Percentiles rank a stretch among this genome's conserved stretches.
Conservation (phyloP, 1,140 invertebrate genomes). For the Stenopsyche tienmushanensis region DNA sequence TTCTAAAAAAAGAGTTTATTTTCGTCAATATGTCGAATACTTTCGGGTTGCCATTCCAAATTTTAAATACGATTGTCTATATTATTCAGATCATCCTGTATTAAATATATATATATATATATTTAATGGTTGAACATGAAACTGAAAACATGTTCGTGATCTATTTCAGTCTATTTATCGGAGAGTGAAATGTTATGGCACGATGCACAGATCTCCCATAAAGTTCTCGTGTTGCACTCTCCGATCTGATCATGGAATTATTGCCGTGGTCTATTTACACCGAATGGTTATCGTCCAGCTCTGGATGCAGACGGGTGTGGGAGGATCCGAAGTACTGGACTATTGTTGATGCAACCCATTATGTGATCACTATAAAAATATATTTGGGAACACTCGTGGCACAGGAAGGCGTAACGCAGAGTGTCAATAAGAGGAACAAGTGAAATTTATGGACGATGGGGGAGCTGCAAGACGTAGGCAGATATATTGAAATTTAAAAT, state of each 20-base stretch:
- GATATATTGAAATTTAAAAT: not conserved
- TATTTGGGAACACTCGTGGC: constrained; percentile 5
- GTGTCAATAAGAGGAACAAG: constrained; percentile 7
- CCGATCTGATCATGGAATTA: not conserved
- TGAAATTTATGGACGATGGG: constrained; percentile 8
- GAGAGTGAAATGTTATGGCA: constrained; percentile 6
- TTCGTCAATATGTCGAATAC: too few species aligned
- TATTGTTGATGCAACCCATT: constrained; percentile 1
- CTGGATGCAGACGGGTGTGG: not conserved
- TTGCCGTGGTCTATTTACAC: not conserved
- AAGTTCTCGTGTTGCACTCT: not conserved
- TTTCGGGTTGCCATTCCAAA: too few species aligned
- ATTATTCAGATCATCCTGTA: too few species aligned
- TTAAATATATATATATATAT: too few species aligned
- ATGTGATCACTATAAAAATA: constrained; percentile 18
- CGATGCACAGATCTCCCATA: not conserved
- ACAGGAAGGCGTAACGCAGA: too few species aligned
- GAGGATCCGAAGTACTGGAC: not conserved
- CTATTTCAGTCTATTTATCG: too few species aligned
- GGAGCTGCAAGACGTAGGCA: not conserved
- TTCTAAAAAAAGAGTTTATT: too few species aligned
- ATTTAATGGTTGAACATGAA: too few species aligned
- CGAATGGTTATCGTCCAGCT: not conserved
- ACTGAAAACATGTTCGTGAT: too few species aligned
- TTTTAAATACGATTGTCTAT: too few species aligned